Evolutionary conservation across 2,888 invertebrate species (phyloP), one percentile per base, ranked within the genome.

Genomic region (Germaria angustata): DNA sequence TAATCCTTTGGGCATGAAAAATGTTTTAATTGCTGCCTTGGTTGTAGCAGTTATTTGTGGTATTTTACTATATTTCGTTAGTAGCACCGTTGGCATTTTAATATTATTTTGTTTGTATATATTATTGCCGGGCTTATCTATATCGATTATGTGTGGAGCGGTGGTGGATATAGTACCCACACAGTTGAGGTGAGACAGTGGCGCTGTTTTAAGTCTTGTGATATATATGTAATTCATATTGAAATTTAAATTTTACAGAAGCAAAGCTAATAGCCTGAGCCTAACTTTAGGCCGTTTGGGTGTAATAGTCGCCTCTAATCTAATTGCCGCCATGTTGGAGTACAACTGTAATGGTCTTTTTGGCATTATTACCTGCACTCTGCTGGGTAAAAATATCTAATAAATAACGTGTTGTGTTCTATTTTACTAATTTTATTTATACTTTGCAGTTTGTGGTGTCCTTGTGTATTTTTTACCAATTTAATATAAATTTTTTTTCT

Each of bases 81-180:
- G 85, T 1, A 87, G 88, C 41, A 75, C 88, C 0, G 86, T 83
- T 0, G 84, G 84, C 2, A 86, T 91, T 3, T 84, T 90, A 2
- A 32, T 90, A 5, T 75, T 90, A 0, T 91, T 91, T 66, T 89
- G 89, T 51, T 82, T 89, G 0, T 89, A 88, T 57, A 89, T 89
- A n/a, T 82, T 89, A 0, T 41, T 89, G 61, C 89, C 89, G 2
- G 89, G 89, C 5, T 61, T 89, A 13, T 87, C 89, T 0, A 89
- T 89, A 28, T 89, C 89, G 0, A 87, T 88, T 22, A 88, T 90
- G 88, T 82, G 87, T 24, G 90, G 89, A 0, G 88, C 88, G 5
- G 81, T 89, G 59, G 90, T 90, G n/a, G 90, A 90, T 53, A 80
- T 89, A 36, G 85, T 89, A 3, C 89, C 89, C n/a, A 90, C 90